phyloP scores from a whole-genome alignment of 1,140 invertebrate genomes.

The Potamilus streckersoni region DNA sequence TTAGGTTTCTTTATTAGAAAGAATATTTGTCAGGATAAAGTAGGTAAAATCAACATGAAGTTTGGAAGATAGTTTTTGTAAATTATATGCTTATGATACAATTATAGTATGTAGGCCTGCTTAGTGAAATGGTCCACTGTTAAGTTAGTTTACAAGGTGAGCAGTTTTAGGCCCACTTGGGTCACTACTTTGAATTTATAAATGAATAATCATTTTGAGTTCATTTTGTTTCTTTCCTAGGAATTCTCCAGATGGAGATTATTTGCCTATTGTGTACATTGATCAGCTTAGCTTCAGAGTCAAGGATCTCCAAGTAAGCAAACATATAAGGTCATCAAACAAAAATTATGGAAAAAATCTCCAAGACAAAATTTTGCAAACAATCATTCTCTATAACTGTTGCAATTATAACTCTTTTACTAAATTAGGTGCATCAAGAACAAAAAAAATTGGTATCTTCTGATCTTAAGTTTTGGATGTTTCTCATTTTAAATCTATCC shows the following conservation, averaged over 20 bases:
- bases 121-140: too few species aligned
- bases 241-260: slow-evolving; percentile 74
- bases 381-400: background rate
- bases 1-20: too few species aligned
- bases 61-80: too few species aligned
- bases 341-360: background rate
- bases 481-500: background rate
- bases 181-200: too few species aligned
- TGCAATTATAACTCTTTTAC: background rate
- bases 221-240: slow-evolving; percentile 57
- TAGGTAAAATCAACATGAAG: too few species aligned
- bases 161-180: too few species aligned
- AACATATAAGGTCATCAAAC: background rate
- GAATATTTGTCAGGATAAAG: too few species aligned
- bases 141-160: too few species aligned
- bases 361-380: background rate
- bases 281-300: slow-evolving; percentile 84
- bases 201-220: too few species aligned
- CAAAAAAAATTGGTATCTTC: background rate
- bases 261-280: slow-evolving; percentile 85
- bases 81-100: too few species aligned
- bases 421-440: background rate
- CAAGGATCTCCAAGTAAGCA: slow-evolving; percentile 75
- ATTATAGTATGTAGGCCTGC: too few species aligned
- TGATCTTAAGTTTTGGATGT: background rate